A percentile compares a stretch with the other conserved stretches of the same genome.
phyloP scores from a whole-genome alignment of 2,888 invertebrate species.

The Linyphia triangularis region DNA sequence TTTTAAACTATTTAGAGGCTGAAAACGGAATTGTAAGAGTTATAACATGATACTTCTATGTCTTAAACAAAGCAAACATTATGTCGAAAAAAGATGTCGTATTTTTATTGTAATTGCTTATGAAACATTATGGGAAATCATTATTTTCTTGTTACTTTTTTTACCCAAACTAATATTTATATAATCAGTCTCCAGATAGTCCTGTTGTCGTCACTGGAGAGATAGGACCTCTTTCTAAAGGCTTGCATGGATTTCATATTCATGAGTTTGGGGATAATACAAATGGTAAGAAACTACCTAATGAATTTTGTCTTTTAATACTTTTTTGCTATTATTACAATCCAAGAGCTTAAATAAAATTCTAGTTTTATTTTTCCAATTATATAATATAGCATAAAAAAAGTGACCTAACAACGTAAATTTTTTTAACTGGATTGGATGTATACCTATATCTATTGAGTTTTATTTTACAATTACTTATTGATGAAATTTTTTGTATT shows the following conservation, averaged over 20 bases:
- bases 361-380: no score
- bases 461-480: no score
- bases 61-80: not conserved
- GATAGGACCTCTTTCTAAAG: slow-evolving; percentile 88
- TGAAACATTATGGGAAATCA: not conserved
- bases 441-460: not conserved
- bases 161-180: not conserved
- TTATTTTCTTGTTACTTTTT: not conserved
- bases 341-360: no score
- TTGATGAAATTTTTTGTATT: not conserved
- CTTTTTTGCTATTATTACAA: no score
- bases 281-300: no score
- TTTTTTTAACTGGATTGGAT: not conserved
- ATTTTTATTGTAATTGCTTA: not conserved
- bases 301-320: no score
- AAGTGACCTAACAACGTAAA: no score
- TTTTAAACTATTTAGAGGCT: not conserved
- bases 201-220: slow-evolving; percentile 86
- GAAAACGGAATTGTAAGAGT: no score
- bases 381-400: no score
- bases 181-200: slow-evolving; percentile 67
- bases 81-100: not conserved
- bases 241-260: slow-evolving; percentile 93
- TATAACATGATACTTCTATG: no score
- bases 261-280: slow-evolving; percentile 98